Percentiles rank a stretch among this genome's conserved stretches.
phyloP scores from a whole-genome alignment of 2,113 vertebrate genomes.

The Oriolus oriolus region DNA sequence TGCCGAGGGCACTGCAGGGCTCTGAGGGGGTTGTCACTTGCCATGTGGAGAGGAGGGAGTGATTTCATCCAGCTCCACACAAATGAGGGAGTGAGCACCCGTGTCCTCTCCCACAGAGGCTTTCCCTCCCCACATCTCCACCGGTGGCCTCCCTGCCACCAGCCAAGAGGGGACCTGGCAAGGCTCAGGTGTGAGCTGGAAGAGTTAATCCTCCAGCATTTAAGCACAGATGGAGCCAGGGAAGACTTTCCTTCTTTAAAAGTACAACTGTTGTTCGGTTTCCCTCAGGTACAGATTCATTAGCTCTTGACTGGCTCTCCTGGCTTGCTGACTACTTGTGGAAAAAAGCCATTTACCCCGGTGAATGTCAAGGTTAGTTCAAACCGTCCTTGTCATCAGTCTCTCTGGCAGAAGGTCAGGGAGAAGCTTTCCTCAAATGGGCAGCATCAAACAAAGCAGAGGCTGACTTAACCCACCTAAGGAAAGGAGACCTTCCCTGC shows the following conservation, averaged over 20 bases:
- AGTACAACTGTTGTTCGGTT: constrained; percentile 76
- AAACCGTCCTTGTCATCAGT: constrained; percentile 89
- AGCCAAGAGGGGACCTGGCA: fast-evolving
- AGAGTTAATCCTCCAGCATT: constrained; percentile 49
- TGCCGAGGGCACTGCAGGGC: fast-evolving
- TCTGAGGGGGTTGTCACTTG: fast-evolving
- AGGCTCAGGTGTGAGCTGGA: not conserved
- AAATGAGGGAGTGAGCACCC: not conserved
- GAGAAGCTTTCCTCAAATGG: constrained; percentile 87
- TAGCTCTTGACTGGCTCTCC: constrained; percentile 80
- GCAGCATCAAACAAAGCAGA: constrained; percentile 82
- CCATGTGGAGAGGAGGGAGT: not conserved
- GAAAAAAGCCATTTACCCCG: constrained; percentile 91
- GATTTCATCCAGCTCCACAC: not conserved
- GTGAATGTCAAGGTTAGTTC: constrained; percentile 95
- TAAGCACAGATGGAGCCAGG: not conserved
- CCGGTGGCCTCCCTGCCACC: fast-evolving
- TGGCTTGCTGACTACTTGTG: constrained; percentile 87
- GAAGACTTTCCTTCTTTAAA: constrained; percentile 70
- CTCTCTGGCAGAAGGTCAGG: constrained; percentile 90
- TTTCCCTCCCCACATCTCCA: not conserved
- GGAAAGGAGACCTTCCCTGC: constrained; percentile 71
- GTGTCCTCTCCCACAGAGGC: not conserved
- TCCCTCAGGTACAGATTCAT: constrained; percentile 81
- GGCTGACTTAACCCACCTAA: constrained; percentile 79